Evolutionary conservation across 1,140 invertebrate species (phyloP), one percentile per base, ranked within the genome.

Genomic region (Scaptodrosophila lebanonensis): DNA sequence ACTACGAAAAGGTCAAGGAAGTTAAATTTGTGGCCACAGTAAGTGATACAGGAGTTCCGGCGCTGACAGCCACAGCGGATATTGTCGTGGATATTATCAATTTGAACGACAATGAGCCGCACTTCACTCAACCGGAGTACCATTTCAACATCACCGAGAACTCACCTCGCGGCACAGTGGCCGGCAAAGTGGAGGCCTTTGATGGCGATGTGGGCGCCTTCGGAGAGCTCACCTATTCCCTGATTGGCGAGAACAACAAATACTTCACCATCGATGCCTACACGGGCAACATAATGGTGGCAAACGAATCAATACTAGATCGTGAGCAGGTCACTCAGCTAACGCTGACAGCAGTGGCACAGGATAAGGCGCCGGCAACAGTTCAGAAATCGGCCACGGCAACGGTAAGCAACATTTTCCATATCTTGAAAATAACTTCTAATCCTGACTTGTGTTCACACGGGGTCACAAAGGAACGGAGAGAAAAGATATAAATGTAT

Each of bases 61-160:
- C 93, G 66, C 88, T 93, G 33, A 93, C 92, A 4, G 90, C 94
- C 0, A 90, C 91, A 0, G 94, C 95, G 0, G 89, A 90, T 9
- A 91, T 98, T 2, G 90, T 88, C 4, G 92, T 97, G 0, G 91
- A 92, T 29, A 90, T 98, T 8, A 89, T 92, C 13, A 97, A 97
- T 79, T 90, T 95, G 0, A 98, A 98, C 71, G 95, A 97, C 76
- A 94, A 95, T 69, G 91, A 92, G 84, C 96, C 96, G 0, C 88
- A 91, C 29, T 98, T 97, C 76, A 88, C 89, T 9, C 87, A 91
- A 79, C 67, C 87, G 5, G 87, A 88, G 4, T 97, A 97, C 83
- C 90, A 91, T 20, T 92, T 91, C 0, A 89, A 88, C 0, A 89
- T 97, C 0, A 84, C 89, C 1, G 96, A 97, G 87, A 95, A 96